Evolutionary conservation across 23 tunicate species (phyloP), one percentile per base, ranked within the genome.

Genomic region (Ascidia mentula): DNA sequence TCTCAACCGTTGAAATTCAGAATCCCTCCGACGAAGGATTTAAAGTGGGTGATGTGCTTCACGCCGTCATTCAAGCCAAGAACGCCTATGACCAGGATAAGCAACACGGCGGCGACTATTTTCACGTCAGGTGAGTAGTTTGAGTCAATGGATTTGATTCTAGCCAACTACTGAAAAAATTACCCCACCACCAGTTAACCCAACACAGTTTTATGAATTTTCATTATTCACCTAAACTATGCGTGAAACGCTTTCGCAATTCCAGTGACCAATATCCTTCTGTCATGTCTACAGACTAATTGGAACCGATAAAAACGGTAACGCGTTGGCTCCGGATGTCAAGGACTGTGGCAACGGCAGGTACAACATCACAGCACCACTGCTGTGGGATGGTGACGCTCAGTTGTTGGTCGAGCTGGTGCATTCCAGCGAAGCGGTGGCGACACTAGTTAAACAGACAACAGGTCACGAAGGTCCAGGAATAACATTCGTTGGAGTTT

Each of bases 381-480:
- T 74, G 78, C 78, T 74, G 34, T 70, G 74, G 74, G 34, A 4
- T 3, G 74, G 74, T 30, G 38, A 32, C 36, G 18, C 74, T 2
- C 74, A 9, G 13, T 20, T 70, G 38, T 18, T 70, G 3, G 35
- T 70, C 74, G 74, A 70, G 30, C 74, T 70, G 4, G 38, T 70
- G 6, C 74, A 70, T 34, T 34, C 74, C 24, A 70, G 74, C 38
- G 74, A 70, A 70, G 37, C 74, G 6, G 74, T 70, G 18, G 74
- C 38, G 37, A 33, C 37, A 3, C 30, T 70, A 30, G 32, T 70
- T 1, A 33, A 30, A 20, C 31, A 70, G 18, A 70, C 74, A 3
- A 70, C 32, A 18, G 38, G 74, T 30, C 32, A 18, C 18, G 74
- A 20, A 3, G 74, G 74, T 18, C 37, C 4, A 30, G 74, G 74